Percentiles rank a stretch among this genome's conserved stretches.
Conservation (phyloP, 2,888 invertebrate species). For the Archips crataeganus region DNA sequence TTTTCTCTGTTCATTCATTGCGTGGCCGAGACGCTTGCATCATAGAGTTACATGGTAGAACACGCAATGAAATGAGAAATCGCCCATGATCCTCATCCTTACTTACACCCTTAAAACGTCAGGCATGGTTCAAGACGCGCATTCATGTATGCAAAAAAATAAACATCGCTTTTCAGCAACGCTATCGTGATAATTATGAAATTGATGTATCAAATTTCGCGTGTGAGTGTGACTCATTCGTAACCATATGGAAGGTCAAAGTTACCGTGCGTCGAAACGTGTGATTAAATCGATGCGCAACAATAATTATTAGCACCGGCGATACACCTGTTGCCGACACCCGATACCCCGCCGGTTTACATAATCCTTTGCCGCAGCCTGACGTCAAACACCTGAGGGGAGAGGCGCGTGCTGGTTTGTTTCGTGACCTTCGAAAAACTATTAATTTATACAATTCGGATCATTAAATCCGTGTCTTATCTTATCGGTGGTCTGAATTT, state of each 20-base stretch:
- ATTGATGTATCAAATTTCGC: neutral
- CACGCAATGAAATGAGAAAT: too few relatives aligned
- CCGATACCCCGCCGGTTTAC: conserved; percentile 68
- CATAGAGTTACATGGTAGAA: too few relatives aligned
- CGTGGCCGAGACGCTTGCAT: too few relatives aligned
- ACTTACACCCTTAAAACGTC: too few relatives aligned
- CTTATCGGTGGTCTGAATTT: too few relatives aligned
- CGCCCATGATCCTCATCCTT: too few relatives aligned
- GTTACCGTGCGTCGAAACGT: conserved; percentile 20
- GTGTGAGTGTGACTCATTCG: conserved; percentile 4
- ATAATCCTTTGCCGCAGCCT: conserved; percentile 65
- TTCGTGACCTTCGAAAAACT: neutral
- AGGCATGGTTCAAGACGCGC: too few relatives aligned
- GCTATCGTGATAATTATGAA: neutral
- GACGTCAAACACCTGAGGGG: conserved; percentile 49
- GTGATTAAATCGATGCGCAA: conserved; percentile 47
- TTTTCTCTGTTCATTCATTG: too few relatives aligned
- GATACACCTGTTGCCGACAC: conserved; percentile 71
- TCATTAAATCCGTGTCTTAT: neutral
- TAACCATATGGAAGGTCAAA: conserved; percentile 17
- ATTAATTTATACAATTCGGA: neutral
- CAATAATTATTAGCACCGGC: conserved; percentile 60
- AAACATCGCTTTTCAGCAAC: too few relatives aligned
- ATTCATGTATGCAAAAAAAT: too few relatives aligned
- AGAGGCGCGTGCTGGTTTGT: neutral